Percentiles rank a stretch among this genome's conserved stretches.
Conservation (phyloP, 2,888 invertebrate genomes). For the Hyposoter didymator region DNA sequence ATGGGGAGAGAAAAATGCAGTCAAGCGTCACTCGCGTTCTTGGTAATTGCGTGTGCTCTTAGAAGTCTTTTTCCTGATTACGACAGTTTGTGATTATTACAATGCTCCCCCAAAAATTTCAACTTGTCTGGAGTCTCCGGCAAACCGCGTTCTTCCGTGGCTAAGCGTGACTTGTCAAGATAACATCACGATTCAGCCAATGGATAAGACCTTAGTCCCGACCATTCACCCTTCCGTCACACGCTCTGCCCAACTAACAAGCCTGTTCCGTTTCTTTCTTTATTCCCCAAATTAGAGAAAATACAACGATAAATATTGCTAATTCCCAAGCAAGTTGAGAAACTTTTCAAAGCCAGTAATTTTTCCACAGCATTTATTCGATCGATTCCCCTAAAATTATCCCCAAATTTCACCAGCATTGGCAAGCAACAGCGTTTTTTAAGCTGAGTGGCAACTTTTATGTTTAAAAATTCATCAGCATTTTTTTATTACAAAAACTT, state of each 20-base stretch:
- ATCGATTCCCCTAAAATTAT: background rate
- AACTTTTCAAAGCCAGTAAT: background rate
- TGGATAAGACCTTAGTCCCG: constrained; percentile 77
- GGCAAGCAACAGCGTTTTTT: background rate
- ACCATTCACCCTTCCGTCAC: constrained; percentile 40
- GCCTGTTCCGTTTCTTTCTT: background rate
- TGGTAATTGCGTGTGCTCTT: background rate
- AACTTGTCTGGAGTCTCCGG: constrained; percentile 71
- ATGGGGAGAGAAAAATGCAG: background rate
- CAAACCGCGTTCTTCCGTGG: constrained; percentile 73
- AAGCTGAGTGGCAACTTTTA: background rate
- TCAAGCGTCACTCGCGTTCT: too few species aligned
- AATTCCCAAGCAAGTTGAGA: background rate
- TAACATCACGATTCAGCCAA: constrained; percentile 79
- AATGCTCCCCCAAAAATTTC: constrained; percentile 43
- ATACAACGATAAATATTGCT: background rate
- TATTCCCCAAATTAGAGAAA: background rate
- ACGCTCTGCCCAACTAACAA: constrained; percentile 10
- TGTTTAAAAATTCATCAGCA: background rate
- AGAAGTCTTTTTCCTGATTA: background rate
- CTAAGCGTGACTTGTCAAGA: constrained; percentile 81
- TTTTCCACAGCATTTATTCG: background rate
- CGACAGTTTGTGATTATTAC: background rate
- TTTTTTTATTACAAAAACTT: background rate
- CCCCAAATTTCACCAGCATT: background rate